Percentiles rank a stretch among this genome's conserved stretches.
Conservation (phyloP, 2,113 vertebrate genomes). For the Leptosomus discolor region DNA sequence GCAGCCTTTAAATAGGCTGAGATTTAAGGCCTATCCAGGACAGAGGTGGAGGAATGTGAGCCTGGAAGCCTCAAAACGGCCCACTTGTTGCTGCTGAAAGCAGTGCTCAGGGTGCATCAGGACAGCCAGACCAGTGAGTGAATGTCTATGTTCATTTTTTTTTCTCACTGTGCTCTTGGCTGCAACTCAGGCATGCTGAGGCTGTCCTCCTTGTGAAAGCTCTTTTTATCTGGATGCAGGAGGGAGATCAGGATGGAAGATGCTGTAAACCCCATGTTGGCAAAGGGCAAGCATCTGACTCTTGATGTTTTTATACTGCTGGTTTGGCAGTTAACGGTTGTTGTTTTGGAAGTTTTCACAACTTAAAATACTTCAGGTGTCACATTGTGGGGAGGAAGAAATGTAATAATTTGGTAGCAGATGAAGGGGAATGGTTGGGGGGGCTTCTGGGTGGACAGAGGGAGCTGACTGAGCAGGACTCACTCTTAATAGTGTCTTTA, state of each 20-base stretch:
- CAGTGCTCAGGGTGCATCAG: background rate
- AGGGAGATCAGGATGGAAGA: background rate
- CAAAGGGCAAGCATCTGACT: background rate
- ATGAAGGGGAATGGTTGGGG: background rate
- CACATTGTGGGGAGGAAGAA: background rate
- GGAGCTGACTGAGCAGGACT: background rate
- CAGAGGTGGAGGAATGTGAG: background rate
- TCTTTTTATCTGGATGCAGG: background rate
- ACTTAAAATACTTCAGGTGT: background rate
- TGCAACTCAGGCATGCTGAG: background rate
- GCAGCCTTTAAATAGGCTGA: background rate
- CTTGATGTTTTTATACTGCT: background rate
- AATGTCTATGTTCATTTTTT: background rate
- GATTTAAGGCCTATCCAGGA: background rate
- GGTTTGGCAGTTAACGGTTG: background rate
- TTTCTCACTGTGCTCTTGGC: background rate
- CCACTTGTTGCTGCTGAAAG: background rate
- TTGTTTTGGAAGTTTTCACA: background rate
- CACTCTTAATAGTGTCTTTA: background rate
- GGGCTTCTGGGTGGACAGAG: background rate
- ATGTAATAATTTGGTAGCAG: background rate
- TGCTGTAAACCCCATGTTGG: accelerated
- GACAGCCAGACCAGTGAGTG: background rate
- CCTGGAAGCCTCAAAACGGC: background rate
- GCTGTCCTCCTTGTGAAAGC: background rate